phyloP scores from a whole-genome alignment of 1,140 invertebrate species.

The Yoshiicerus persimilis region DNA sequence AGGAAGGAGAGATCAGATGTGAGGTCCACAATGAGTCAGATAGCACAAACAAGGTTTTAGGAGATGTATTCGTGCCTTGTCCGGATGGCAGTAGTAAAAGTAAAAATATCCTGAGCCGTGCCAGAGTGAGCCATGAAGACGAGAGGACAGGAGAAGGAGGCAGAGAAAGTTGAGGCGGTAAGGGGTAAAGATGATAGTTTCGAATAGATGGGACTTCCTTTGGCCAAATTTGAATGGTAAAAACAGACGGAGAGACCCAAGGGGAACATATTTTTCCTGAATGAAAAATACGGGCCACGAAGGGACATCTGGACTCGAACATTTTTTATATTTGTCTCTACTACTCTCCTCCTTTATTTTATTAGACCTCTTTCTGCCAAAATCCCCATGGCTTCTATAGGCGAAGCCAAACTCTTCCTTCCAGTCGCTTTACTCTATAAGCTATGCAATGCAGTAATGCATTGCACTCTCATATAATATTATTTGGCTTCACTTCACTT shows the following conservation, averaged over 20 bases:
- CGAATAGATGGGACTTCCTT: conserved; percentile 35
- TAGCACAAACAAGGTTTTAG: not conserved
- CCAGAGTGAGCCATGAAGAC: not conserved
- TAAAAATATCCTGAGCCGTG: not conserved
- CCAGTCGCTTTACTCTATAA: not conserved
- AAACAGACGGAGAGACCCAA: conserved; percentile 37
- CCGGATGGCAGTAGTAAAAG: not conserved
- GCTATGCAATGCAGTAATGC: not conserved
- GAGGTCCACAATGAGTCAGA: not conserved
- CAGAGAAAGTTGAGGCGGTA: not conserved
- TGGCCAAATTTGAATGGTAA: conserved; percentile 46
- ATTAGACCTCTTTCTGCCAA: conserved; percentile 19
- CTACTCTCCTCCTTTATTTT: conserved; percentile 24
- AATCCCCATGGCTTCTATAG: not conserved
- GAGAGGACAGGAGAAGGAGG: not conserved
- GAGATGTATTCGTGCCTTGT: not conserved
- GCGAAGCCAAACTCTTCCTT: not conserved
- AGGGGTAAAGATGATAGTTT: conserved; percentile 36
- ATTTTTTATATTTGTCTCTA: conserved; percentile 40
- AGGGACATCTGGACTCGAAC: conserved; percentile 46
- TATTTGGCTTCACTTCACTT: not conserved
- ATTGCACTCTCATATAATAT: not conserved
- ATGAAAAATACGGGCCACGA: conserved; percentile 47
- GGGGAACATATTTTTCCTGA: conserved; percentile 36
- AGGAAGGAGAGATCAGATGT: not conserved